Evolutionary conservation across 2,113 vertebrate genomes (phyloP).

Genomic region (Mustela nigripes): DNA sequence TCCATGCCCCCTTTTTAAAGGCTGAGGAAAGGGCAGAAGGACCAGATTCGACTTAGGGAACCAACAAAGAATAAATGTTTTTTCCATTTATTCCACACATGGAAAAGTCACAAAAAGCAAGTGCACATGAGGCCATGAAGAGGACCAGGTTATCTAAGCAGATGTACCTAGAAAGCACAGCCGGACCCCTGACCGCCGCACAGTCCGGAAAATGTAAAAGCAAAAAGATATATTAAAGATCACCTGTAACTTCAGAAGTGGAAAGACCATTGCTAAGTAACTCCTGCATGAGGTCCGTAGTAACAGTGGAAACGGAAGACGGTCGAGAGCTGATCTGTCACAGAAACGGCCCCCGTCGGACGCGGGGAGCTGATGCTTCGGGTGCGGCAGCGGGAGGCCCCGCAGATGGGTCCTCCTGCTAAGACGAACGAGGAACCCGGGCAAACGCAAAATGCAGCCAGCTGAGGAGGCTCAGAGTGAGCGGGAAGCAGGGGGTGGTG

Average conservation of each 20-base stretch:
- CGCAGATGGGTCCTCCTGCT: background rate
- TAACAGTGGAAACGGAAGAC: background rate
- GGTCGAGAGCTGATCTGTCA: too few relatives aligned
- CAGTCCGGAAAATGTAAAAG: background rate
- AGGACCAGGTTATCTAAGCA: background rate
- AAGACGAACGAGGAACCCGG: accelerated
- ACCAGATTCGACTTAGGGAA: background rate
- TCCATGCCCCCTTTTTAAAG: background rate
- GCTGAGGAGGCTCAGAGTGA: background rate
- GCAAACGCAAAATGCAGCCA: background rate
- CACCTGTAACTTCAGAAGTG: background rate
- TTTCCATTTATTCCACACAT: too few relatives aligned
- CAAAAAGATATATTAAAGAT: background rate
- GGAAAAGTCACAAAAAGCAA: background rate
- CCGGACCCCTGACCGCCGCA: background rate
- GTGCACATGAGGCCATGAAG: accelerated
- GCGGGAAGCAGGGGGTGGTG: background rate
- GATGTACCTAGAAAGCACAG: background rate
- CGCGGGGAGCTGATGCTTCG: accelerated
- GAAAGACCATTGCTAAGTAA: background rate
- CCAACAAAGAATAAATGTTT: background rate
- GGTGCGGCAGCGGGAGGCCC: accelerated
- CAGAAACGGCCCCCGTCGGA: accelerated
- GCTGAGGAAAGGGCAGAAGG: background rate
- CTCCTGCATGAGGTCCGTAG: background rate